Conservation (phyloP, 92 coral and sea anemone genomes). For the Galaxea fascicularis region DNA sequence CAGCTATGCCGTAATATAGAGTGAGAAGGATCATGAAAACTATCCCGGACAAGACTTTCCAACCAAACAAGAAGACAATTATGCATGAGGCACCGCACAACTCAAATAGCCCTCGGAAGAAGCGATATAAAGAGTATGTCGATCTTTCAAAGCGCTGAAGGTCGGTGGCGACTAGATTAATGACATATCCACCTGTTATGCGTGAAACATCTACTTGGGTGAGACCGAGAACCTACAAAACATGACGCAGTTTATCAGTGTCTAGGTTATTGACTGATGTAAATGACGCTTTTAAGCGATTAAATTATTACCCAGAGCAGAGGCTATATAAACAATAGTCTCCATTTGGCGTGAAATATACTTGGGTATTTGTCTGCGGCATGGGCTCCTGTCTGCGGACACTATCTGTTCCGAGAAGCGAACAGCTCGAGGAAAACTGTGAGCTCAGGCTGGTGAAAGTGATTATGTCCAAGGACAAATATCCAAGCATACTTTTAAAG, state of each 20-base stretch:
- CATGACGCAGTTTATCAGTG: not conserved
- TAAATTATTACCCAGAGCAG: too few relatives aligned
- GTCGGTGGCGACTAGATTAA: constrained; percentile 79
- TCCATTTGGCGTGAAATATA: too few relatives aligned
- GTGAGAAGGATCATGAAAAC: constrained; percentile 61
- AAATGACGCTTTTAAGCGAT: not conserved
- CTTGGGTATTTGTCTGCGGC: too few relatives aligned
- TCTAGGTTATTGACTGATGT: not conserved
- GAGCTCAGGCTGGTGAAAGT: too few relatives aligned
- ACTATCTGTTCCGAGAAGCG: too few relatives aligned
- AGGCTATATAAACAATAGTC: too few relatives aligned
- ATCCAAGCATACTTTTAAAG: too few relatives aligned
- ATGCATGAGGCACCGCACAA: constrained; percentile 57
- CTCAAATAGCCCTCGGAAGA: constrained; percentile 65
- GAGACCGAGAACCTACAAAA: constrained; percentile 62
- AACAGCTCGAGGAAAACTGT: too few relatives aligned
- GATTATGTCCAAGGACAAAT: too few relatives aligned
- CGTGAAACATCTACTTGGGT: constrained; percentile 67
- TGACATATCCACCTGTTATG: constrained; percentile 73
- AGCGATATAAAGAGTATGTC: constrained; percentile 18
- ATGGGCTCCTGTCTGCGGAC: too few relatives aligned
- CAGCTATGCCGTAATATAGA: constrained; percentile 63
- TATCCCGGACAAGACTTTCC: constrained; percentile 67
- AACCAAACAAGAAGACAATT: constrained; percentile 75
- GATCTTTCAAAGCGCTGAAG: constrained; percentile 78